Evolutionary conservation across 2,888 invertebrate species (phyloP), one percentile per base, ranked within the genome.

Genomic region (Serripes groenlandicus): DNA sequence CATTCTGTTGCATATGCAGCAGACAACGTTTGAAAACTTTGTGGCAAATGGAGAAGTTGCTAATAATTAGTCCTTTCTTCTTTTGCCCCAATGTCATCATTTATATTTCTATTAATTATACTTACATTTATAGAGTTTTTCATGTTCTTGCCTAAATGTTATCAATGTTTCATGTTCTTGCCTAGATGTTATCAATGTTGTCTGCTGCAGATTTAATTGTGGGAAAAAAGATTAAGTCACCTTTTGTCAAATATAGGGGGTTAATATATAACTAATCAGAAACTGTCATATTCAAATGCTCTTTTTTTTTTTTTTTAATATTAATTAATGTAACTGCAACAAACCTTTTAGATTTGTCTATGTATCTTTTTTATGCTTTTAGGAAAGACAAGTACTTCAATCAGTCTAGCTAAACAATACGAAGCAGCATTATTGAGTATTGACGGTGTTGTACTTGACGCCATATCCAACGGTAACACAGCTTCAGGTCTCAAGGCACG

Each of bases 381-480:
- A 94, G 94, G 94, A 28, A 94, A 94, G 87, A 93, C 93, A 23
- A 78, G 86, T 3, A 92, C 93, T 4, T 92, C 94, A 9, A 89
- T 92, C 15, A 81, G 87, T 30, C 86, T 95, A 58, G 94, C 94
- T 56, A 93, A 93, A 74, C 89, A 90, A 35, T 95, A 94, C 85
- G 93, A 93, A 68, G 93, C 94, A 18, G 93, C 94, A 7, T 87
- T 95, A 54, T 87, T 95, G 62, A 94, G 92, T 32, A 78, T 95
- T 4, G 94, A 95, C 83, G 91, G 91, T 9, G 88, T 95, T 37
- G 91, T 95, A n/a, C 89, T 92, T 62, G 94, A 95, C 81, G 94
- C 95, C 70, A 94, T 95, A 66, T 90, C 93, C 54, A 93, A 91
- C 81, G 94, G 94, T 34, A 93, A 91, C 90, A 93, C 94, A 0